Percentiles rank a stretch among this genome's conserved stretches.
phyloP scores from a whole-genome alignment of 2,797 vertebrate genomes.

The Choloepus didactylus region DNA sequence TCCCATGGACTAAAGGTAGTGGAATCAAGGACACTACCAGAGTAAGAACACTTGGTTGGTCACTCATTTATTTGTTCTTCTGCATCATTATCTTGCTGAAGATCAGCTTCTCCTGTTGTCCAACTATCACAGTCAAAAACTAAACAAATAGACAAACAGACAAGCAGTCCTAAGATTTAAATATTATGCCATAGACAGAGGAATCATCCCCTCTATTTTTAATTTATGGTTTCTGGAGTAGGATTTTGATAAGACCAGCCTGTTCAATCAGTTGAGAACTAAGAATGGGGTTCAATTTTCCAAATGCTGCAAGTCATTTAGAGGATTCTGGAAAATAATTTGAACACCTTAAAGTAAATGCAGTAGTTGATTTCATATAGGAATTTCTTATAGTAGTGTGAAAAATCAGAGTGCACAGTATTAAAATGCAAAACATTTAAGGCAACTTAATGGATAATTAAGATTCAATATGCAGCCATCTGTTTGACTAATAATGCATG shows the following conservation, averaged over 20 bases:
- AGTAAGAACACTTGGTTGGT: too few relatives aligned
- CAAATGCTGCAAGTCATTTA: neutral
- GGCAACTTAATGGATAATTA: neutral
- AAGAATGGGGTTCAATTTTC: neutral
- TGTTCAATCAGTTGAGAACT: neutral
- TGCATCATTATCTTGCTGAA: too few relatives aligned
- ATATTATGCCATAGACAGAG: too few relatives aligned
- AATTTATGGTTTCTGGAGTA: neutral
- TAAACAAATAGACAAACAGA: too few relatives aligned
- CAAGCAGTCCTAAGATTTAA: too few relatives aligned
- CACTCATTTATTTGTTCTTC: too few relatives aligned
- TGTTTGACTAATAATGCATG: neutral
- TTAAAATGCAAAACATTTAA: neutral
- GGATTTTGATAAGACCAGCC: neutral
- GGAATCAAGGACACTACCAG: too few relatives aligned
- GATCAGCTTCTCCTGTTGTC: too few relatives aligned
- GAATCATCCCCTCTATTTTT: too few relatives aligned
- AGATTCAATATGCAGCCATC: neutral
- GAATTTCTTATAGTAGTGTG: neutral
- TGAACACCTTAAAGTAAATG: neutral
- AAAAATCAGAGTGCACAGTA: neutral
- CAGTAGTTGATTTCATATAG: neutral
- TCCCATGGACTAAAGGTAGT: neutral
- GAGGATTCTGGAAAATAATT: neutral
- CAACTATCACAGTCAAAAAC: too few relatives aligned